Base-by-base conservation (phyloP, 2,797 vertebrate species). In the Psittacula derbiana region DNA sequence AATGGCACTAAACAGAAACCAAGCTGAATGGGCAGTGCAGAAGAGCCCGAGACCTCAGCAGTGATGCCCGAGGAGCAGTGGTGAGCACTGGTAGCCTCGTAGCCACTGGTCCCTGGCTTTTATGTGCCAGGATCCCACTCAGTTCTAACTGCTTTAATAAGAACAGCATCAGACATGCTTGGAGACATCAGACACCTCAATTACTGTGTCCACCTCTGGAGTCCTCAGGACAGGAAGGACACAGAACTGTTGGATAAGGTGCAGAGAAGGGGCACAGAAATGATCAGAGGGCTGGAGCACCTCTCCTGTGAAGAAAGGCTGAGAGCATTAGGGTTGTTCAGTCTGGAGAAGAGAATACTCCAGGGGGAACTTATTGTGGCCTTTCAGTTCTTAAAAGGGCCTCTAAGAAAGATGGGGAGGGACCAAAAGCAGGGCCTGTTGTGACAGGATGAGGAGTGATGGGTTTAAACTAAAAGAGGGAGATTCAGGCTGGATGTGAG, bases 181-280 rank as follows among this genome's bases (percentile, higher is more conserved):
- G 33, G 57, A 36, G 33, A 36, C 15, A 36, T 25, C 33, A 58
- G 57, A 58, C 33, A 58, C 23, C 57, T 25, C 4, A 23, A 36
- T 3, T 58, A 36, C 23, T 58, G 33, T 58, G 57, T 36, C 15
- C 10, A 25, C 15, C 33, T 36, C 57, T 58, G 33, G 33, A 58
- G 33, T 58, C 12, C 15, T 24, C 27, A 15, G 2, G 1, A 25
- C 20, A 70, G 40, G 43, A 43, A 38, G 80, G 18, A 64, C 12
- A 23, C 1, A 6, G 41, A 64, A 33, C 7, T n/a, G 21, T 30
- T 75, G 44, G 49, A 46, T 19, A 2, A 0, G 50, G 44, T 28
- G 33, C 44, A 58, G 25, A 8, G 33, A 52, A 70, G 15, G n/a
- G 44, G 33, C 44, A 41, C 0, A 0, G 57, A 36, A 30, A 40